A percentile compares a stretch with the other conserved stretches of the same genome.
Conservation (phyloP, 2,113 vertebrate species). For the Circaetus cinerascens region DNA sequence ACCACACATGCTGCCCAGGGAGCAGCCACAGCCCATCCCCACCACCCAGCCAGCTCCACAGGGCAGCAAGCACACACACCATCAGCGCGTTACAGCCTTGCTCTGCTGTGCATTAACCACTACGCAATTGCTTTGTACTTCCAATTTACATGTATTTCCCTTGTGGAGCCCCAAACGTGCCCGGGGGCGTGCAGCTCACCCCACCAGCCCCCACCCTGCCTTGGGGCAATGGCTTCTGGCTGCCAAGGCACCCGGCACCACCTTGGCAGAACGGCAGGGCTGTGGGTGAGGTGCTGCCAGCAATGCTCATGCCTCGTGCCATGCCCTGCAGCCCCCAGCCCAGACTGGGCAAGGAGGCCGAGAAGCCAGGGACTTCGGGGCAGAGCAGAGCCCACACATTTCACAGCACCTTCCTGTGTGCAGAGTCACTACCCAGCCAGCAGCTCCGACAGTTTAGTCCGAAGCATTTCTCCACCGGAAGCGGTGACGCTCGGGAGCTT, state of each 20-base stretch:
- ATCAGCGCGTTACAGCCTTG: neutral
- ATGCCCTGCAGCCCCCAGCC: neutral
- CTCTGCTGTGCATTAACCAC: neutral
- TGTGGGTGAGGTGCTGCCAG: neutral
- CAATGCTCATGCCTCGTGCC: rapidly evolving
- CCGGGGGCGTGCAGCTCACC: rapidly evolving
- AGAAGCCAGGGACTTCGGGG: neutral
- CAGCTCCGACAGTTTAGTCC: neutral
- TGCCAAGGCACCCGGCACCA: neutral
- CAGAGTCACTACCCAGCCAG: neutral
- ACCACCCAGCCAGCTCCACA: neutral
- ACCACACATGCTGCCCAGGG: neutral
- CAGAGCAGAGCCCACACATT: rapidly evolving
- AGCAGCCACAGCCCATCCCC: too few species aligned
- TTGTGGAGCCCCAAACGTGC: neutral
- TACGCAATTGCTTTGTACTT: neutral
- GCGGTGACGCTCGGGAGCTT: rapidly evolving
- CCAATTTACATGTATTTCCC: neutral
- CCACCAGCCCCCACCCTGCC: neutral
- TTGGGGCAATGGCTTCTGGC: rapidly evolving
- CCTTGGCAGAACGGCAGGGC: neutral
- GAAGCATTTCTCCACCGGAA: rapidly evolving
- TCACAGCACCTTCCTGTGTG: neutral
- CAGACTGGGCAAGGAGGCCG: neutral
- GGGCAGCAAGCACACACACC: rapidly evolving